phyloP scores from a whole-genome alignment of 2,888 invertebrate species.

The Chymomyza caudatula region DNA sequence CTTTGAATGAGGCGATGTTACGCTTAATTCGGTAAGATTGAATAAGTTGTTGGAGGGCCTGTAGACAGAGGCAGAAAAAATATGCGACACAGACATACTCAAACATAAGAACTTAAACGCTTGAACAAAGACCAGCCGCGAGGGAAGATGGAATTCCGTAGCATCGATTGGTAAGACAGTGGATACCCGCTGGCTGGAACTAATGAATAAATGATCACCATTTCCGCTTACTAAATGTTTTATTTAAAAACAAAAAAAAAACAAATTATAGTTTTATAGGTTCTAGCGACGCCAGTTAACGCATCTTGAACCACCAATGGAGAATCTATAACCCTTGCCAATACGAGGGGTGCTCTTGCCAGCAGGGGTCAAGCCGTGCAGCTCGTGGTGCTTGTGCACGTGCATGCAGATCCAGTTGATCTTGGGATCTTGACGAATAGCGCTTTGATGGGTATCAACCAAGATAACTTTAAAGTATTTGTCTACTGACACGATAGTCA shows the following conservation, averaged over 20 bases:
- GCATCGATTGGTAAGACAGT: background rate
- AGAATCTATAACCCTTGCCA: constrained; percentile 95
- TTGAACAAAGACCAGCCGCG: background rate
- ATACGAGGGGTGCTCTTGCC: constrained; percentile 97
- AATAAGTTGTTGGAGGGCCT: background rate
- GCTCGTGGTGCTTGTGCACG: constrained; percentile 98
- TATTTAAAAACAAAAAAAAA: too few species aligned
- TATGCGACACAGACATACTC: background rate
- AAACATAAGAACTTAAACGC: background rate
- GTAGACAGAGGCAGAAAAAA: background rate
- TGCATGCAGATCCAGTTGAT: constrained; percentile 98
- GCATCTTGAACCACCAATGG: constrained; percentile 96
- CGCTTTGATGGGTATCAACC: constrained; percentile 84
- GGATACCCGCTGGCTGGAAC: background rate
- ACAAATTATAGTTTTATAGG: constrained; percentile 84
- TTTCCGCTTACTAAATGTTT: too few species aligned
- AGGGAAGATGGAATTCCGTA: background rate
- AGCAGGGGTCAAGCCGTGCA: constrained; percentile 97
- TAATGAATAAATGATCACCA: too few species aligned
- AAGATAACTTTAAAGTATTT: constrained; percentile 98
- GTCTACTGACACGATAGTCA: constrained; percentile 98
- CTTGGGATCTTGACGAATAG: constrained; percentile 96
- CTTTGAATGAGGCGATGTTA: background rate
- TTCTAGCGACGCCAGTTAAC: constrained; percentile 98
- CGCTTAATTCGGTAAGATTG: background rate